These are phyloP conservation scores for Synanceia verrucosa DNA, from an alignment of 2,797 vertebrate species.

Conservation along the genomic window DNA sequence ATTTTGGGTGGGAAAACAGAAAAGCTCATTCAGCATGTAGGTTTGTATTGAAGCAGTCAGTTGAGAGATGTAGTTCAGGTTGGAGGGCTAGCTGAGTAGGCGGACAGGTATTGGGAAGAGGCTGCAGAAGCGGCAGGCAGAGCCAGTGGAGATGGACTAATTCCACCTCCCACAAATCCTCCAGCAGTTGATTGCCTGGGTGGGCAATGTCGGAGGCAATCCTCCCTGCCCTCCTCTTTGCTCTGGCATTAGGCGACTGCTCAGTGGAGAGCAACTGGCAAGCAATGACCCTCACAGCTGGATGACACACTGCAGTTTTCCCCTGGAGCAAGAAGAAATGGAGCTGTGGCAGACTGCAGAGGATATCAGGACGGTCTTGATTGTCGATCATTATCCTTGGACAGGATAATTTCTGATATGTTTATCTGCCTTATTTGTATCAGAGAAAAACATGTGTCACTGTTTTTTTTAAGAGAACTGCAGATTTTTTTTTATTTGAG, in stretches of 20 bases:
- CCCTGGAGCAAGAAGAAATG: constrained; percentile 65
- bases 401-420: constrained; percentile 49
- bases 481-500: constrained; percentile 2
- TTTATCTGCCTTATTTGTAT: constrained; percentile 44
- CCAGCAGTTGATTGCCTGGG: constrained; percentile 79
- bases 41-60: constrained; percentile 62
- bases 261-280: constrained; percentile 77
- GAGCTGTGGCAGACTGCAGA: constrained; percentile 58
- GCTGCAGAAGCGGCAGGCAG: constrained; percentile 60
- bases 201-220: constrained; percentile 76
- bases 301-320: constrained; percentile 69
- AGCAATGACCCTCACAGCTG: constrained; percentile 76
- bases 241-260: constrained; percentile 74
- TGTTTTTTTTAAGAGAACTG: background rate
- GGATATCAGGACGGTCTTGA: constrained; percentile 57
- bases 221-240: constrained; percentile 75
- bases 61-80: constrained; percentile 65
- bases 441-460: constrained; percentile 4
- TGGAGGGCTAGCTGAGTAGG: constrained; percentile 67
- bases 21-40: constrained; percentile 50
- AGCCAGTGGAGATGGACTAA: constrained; percentile 73
- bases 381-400: constrained; percentile 57
- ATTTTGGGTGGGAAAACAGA: constrained; percentile 38
- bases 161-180: constrained; percentile 79
- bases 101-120: constrained; percentile 73